Evolutionary conservation across 1,140 invertebrate species (phyloP), one percentile per base, ranked within the genome.

Genomic region (Ptiloglossa arizonensis): DNA sequence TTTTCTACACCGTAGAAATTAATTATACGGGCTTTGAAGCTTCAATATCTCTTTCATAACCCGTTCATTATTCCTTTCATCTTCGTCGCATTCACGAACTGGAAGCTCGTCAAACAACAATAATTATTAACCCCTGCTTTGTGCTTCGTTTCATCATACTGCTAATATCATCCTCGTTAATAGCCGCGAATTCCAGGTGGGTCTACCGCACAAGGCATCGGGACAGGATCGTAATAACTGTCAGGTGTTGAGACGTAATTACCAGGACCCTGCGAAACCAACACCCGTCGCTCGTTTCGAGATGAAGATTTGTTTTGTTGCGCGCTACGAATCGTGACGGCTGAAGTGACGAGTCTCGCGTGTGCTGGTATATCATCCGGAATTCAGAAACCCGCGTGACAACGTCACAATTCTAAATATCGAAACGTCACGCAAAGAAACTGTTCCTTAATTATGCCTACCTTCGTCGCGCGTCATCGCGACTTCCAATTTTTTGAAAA

Each of bases 181-280:
- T 73, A 73, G 62, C 41, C 56, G 6, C 44, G 57, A 24, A 71
- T 54, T 70, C 44, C 38, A 22, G 19, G 27, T 6, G 52, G 59
- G 4, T 78, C 24, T 41, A 24, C 27, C 29, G 27, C 32, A 19
- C 46, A 15, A 32, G 22, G 52, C 38, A 63, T 38, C 56, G 67
- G 48, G 22, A 24, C 50, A 59, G 38, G 60, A 17, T 19, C 41
- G 76, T 79, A 79, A 79, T 79, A 79, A 73, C 69, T 79, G 76
- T 79, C 76, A 79, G 70, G 29, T 64, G 69, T 66, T 41, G 76
- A 38, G 48, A 73, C 70, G 60, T 79, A 79, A 79, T 79, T 79
- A 79, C 52, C 38, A 56, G 27, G 32, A 35, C 52, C 50, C n/a
- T 29, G 48, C 27, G 57, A 78, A 72, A 71, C 50, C 48, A 27